These are phyloP conservation scores for Ctenochaetus hawaiiensis DNA, from an alignment of 2,797 vertebrate species.

Conservation along the genomic window DNA sequence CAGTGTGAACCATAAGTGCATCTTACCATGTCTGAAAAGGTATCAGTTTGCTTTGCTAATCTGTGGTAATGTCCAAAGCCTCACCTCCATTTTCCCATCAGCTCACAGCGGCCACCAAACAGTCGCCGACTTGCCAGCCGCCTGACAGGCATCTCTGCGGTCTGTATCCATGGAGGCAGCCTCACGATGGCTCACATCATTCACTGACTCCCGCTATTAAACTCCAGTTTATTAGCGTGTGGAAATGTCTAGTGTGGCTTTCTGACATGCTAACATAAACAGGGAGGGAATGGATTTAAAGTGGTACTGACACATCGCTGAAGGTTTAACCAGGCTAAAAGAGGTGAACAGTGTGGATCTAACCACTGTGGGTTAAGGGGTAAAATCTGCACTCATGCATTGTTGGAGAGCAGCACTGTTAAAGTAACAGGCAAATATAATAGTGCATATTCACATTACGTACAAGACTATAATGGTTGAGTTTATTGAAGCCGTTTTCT, in stretches of 20 bases:
- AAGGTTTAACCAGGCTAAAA: conserved; percentile 33
- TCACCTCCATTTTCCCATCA: conserved; percentile 51
- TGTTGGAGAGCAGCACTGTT: conserved; percentile 22
- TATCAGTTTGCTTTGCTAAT: conserved; percentile 27
- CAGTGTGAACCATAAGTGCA: not conserved
- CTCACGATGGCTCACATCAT: conserved; percentile 59
- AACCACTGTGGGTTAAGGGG: conserved; percentile 53
- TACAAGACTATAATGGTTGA: conserved; percentile 17
- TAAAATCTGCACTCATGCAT: conserved; percentile 51
- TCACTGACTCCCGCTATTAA: conserved; percentile 69
- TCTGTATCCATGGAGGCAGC: conserved; percentile 65
- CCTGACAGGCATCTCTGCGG: conserved; percentile 68
- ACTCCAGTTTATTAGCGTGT: conserved; percentile 71
- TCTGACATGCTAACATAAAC: conserved; percentile 76
- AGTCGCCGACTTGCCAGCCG: conserved; percentile 52
- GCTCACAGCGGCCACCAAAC: conserved; percentile 48
- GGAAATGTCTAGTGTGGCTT: conserved; percentile 76
- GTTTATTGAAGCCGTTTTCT: conserved; percentile 31
- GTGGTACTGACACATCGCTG: conserved; percentile 58
- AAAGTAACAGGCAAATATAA: conserved; percentile 43
- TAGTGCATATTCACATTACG: conserved; percentile 29
- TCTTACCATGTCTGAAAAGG: conserved; percentile 34
- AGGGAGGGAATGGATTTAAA: conserved; percentile 63
- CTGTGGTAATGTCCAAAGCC: conserved; percentile 9
- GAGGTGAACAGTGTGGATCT: conserved; percentile 41